Base-by-base conservation (phyloP, 2,113 vertebrate genomes). In the Epinephelus cyanopodus region DNA sequence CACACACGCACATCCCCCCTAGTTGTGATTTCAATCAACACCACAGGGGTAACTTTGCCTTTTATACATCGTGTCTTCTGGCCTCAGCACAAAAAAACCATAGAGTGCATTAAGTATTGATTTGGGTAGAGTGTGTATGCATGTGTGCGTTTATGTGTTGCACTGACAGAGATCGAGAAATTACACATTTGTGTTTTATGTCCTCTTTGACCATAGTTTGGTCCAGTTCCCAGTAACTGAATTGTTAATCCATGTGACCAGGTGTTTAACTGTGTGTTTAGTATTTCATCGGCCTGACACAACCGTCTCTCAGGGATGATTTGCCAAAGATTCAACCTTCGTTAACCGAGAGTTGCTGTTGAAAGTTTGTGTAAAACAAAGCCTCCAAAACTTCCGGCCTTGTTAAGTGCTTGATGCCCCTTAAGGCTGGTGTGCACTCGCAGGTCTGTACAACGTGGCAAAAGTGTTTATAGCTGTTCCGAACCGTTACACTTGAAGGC, bases 41-140 rank as follows among this genome's bases (percentile, higher is more conserved):
- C 68, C 67, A 68, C 58, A 85, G 79, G 64, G 79, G 81, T 74
- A 89, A 82, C 77, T 64, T 83, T 81, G 65, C 58, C 57, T 66
- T 85, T 88, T 85, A 71, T 83, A 48, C 56, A 84, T 65, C 67
- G 74, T 86, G 72, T 89, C 56, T 69, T 88, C 77, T 83, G 67
- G 58, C 73, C 74, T 87, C 89, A 80, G 84, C 69, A 84, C 71
- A 89, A 90, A 83, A 62, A 81, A 74, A 42, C 74, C 67, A 13
- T 45, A 37, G 53, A 10, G 47, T 68, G 48, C 73, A 58, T 67
- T 50, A 42, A 71, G 63, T 86, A 92, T 92, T 82, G 89, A 90
- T 83, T 80, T 74, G 53, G 65, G 58, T 10, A 33, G 15, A 25
- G 63, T 73, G 53, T 71, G 69, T 72, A 57, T 70, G 29, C 18